Percentiles rank a stretch among this genome's conserved stretches.
phyloP scores from a whole-genome alignment of 64 coral and sea anemone genomes.

The Stichodactyla mertensii region DNA sequence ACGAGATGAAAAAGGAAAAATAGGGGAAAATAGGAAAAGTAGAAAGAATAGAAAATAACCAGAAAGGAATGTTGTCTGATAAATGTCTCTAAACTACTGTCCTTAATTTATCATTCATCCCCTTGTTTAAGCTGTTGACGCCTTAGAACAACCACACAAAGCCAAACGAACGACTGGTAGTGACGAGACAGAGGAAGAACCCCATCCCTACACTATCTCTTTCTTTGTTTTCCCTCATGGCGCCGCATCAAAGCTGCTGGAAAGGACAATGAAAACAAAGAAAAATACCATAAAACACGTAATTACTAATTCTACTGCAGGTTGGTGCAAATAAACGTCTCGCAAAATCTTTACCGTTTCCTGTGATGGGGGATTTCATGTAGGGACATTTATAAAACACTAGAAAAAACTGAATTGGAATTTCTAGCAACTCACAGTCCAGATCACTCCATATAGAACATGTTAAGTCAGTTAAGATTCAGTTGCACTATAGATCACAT shows the following conservation, averaged over 20 bases:
- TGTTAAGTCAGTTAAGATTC: too few relatives aligned
- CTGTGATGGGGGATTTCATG: neutral
- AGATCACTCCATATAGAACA: too few relatives aligned
- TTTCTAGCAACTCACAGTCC: too few relatives aligned
- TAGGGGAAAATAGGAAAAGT: neutral
- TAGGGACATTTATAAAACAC: neutral
- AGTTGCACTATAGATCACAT: too few relatives aligned
- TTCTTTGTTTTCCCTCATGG: conserved; percentile 94
- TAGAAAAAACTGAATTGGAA: too few relatives aligned
- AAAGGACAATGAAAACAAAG: neutral
- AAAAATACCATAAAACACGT: neutral
- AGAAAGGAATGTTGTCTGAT: neutral
- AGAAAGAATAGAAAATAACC: too few relatives aligned
- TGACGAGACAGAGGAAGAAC: conserved; percentile 82
- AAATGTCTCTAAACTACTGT: neutral
- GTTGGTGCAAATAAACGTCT: neutral
- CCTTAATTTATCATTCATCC: neutral
- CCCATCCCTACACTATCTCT: conserved; percentile 97
- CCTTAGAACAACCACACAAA: conserved; percentile 25
- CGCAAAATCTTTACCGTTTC: neutral
- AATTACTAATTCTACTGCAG: conserved; percentile 8
- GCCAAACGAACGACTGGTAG: conserved; percentile 52
- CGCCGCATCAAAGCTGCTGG: conserved; percentile 26
- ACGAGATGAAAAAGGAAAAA: neutral
- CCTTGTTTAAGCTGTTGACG: conserved; percentile 9